Evolutionary conservation across 2,888 invertebrate genomes (phyloP).

Genomic region (Athalia cordata): DNA sequence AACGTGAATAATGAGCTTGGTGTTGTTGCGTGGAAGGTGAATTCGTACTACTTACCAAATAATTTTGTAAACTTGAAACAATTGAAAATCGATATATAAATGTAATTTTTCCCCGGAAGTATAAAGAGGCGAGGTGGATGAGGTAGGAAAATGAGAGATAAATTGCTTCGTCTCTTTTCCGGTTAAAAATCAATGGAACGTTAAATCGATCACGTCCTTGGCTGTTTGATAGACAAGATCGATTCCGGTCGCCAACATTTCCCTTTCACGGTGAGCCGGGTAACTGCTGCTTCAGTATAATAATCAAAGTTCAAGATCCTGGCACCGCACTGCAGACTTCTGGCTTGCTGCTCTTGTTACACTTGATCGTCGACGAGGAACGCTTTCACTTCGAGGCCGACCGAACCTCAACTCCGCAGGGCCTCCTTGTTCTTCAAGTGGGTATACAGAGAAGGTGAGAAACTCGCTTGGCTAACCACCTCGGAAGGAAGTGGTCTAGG

Average conservation of each 20-base stretch:
- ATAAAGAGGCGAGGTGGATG: not conserved
- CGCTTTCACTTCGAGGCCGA: constrained; percentile 53
- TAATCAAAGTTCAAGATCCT: constrained; percentile 60
- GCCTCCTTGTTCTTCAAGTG: not conserved
- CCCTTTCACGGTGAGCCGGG: constrained; percentile 31
- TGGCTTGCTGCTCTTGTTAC: constrained; percentile 55
- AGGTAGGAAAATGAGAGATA: not conserved
- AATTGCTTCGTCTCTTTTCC: constrained; percentile 3
- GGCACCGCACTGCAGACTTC: constrained; percentile 50
- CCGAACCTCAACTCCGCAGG: constrained; percentile 18
- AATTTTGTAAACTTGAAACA: no score
- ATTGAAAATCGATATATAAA: no score
- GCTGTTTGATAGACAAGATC: constrained; percentile 9
- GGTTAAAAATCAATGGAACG: constrained; percentile 17
- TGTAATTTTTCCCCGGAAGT: not conserved
- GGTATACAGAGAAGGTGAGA: constrained; percentile 21
- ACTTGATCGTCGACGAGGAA: constrained; percentile 54
- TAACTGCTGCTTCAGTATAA: no score
- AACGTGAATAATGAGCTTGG: no score
- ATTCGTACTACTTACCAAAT: no score
- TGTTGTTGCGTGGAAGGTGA: no score
- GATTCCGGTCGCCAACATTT: constrained; percentile 17
- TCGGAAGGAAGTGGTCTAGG: constrained; percentile 35
- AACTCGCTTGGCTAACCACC: constrained; percentile 35
- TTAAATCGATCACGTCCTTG: constrained; percentile 40